These are phyloP conservation scores for Lasius fuliginosus DNA, from an alignment of 2,888 invertebrate genomes.

Conservation along the genomic window DNA sequence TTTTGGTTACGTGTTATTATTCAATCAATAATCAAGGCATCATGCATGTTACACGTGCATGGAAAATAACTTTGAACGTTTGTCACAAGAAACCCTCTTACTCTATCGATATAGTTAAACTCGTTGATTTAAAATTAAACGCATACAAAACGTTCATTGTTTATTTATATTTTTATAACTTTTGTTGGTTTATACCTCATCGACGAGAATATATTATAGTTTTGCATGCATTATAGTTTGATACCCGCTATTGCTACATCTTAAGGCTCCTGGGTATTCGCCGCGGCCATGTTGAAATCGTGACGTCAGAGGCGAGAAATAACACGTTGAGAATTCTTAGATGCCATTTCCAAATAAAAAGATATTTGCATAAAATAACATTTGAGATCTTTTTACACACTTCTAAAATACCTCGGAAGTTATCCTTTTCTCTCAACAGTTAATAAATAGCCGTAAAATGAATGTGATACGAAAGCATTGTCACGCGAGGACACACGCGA, in stretches of 20 bases:
- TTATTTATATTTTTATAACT: background rate
- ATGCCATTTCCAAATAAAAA: too few species aligned
- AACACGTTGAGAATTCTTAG: too few species aligned
- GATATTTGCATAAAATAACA: too few species aligned
- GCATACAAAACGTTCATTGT: background rate
- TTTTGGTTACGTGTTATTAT: background rate
- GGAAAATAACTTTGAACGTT: background rate
- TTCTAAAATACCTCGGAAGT: too few species aligned
- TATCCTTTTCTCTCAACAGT: too few species aligned
- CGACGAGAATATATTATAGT: background rate
- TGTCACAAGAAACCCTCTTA: background rate
- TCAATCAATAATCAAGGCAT: background rate
- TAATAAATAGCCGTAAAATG: too few species aligned
- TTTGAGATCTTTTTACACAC: too few species aligned
- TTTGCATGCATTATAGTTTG: background rate
- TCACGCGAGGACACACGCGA: too few species aligned
- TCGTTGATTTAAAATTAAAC: slow-evolving; percentile 1
- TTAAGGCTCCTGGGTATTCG: too few species aligned
- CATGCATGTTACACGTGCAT: background rate
- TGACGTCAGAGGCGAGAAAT: too few species aligned
- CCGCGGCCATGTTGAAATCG: too few species aligned
- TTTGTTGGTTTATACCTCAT: background rate
- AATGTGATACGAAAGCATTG: too few species aligned
- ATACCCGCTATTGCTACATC: background rate
- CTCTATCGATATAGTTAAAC: background rate